Evolutionary conservation across 2,888 invertebrate genomes (phyloP), one percentile per base, ranked within the genome.

Genomic region (Mimas tiliae): DNA sequence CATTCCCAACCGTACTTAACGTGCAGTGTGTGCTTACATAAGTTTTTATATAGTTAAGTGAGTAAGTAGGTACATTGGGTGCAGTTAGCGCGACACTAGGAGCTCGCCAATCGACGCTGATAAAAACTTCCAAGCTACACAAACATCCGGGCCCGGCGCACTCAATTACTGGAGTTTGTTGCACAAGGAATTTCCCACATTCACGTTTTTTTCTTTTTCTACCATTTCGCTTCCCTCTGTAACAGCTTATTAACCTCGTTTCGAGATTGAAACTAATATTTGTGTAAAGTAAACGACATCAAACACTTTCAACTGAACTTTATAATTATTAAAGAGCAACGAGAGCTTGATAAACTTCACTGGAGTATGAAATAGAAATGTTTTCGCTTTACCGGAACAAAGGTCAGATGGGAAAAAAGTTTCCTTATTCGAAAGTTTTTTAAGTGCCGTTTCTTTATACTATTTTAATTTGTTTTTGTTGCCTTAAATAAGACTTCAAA

Each of bases 151-250:
- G 82, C 82, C 72, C 71, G 78, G 85, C 79, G 83, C 88, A 88
- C 89, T 89, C 90, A 89, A 90, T 91, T 91, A 91, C 89, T 81
- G 72, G 78, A 88, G 85, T 88, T 89, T 85, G 86, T 86, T 80
- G 84, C 83, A 82, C 84, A 77, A 83, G 81, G 80, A 86, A 82
- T 81, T 88, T 80, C 75, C 78, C 81, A 85, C 85, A 86, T 84
- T 78, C 73, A 75, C 76, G 69, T 79, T 63, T 63, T 66, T 42
- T 27, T 42, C 14, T 79, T 82, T 82, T 83, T 81, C 74, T 76
- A 70, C 74, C 72, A 66, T 71, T 74, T 72, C 68, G 74, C 74
- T 79, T 76, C 74, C 68, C 65, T 72, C 72, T 76, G 79, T 79
- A 80, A 78, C 78, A 79, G 80, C 81, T 85, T 85, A 85, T 84